Evolutionary conservation across 1,140 invertebrate species (phyloP).

Genomic region (Saccostrea echinata): DNA sequence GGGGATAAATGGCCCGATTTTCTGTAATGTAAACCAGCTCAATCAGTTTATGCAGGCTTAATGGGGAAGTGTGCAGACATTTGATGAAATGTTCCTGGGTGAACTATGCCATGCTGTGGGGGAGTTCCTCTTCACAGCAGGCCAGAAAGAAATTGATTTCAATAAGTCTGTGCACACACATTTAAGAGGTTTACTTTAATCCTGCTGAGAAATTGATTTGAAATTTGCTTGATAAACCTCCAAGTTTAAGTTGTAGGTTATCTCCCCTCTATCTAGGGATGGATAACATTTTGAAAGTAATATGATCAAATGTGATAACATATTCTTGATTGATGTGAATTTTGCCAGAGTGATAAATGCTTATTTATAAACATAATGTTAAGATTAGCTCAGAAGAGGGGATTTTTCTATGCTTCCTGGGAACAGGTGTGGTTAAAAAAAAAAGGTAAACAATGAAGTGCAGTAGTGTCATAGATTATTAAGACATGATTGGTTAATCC

Average conservation of each 20-base stretch:
- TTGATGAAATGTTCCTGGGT: conserved; percentile 36
- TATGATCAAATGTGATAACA: conserved; percentile 37
- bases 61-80: conserved; percentile 33
- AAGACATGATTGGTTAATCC: not conserved
- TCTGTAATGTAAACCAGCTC: conserved; percentile 24
- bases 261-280: not conserved
- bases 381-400: not conserved
- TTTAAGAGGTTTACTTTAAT: conserved; percentile 38
- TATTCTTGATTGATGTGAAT: conserved; percentile 14
- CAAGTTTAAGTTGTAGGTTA: not conserved
- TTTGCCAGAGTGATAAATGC: conserved; percentile 14
- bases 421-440: conserved; percentile 7
- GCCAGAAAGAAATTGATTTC: conserved; percentile 25
- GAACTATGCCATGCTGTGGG: conserved; percentile 32
- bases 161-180: conserved; percentile 14
- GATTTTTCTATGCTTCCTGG: conserved; percentile 1
- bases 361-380: conserved; percentile 26
- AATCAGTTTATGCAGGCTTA: conserved; percentile 34
- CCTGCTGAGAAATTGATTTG: conserved; percentile 38
- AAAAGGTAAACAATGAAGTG: conserved; percentile 18
- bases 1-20: not conserved
- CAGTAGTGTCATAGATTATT: conserved; percentile 2
- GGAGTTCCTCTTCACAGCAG: conserved; percentile 10
- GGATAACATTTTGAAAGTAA: conserved; percentile 37
- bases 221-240: conserved; percentile 34